Evolutionary conservation across 1,140 invertebrate species (phyloP), one percentile per base, ranked within the genome.

Genomic region (Galleria mellonella): DNA sequence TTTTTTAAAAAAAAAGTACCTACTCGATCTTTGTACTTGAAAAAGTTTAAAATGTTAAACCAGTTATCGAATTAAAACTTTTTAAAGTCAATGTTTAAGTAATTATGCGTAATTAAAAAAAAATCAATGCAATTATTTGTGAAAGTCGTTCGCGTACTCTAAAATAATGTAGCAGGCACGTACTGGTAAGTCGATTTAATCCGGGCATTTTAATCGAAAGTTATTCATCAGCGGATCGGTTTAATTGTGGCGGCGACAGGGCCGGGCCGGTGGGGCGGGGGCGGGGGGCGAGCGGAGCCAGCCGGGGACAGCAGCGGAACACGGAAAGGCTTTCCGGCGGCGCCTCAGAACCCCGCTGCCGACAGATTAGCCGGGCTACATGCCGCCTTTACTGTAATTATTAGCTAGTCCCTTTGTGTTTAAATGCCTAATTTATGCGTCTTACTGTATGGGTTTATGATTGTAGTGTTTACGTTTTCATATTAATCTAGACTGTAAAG

Each of bases 281-380:
- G 38, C 37, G 33, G 33, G 41, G 51, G 4, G 39, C 40, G 40
- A 17, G 52, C 44, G 43, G 50, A 35, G 57, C 13, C 32, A 41
- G 30, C 31, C 39, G 44, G 39, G 29, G 32, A 35, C 29, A 41
- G 32, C 40, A 23, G 56, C 55, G 69, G 61, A 65, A 78, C 74
- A 78, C 71, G 74, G 67, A 78, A 78, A 78, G 72, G 74, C 74
- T 78, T 72, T 78, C 62, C 72, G 68, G 70, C 72, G 56, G 77
- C 78, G 66, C 68, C 68, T 75, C 56, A 67, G 62, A 76, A 54
- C 67, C 59, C 35, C 47, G 50, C 38, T 23, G 59, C 58, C 59
- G 75, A 33, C 41, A 43, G 41, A 43, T 43, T 43, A 43, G 41
- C 41, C 41, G 31, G 4, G 28, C 13, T 12, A 30, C 39, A 38